phyloP scores from a whole-genome alignment of 2,797 vertebrate genomes.

The Gorsachius magnificus region DNA sequence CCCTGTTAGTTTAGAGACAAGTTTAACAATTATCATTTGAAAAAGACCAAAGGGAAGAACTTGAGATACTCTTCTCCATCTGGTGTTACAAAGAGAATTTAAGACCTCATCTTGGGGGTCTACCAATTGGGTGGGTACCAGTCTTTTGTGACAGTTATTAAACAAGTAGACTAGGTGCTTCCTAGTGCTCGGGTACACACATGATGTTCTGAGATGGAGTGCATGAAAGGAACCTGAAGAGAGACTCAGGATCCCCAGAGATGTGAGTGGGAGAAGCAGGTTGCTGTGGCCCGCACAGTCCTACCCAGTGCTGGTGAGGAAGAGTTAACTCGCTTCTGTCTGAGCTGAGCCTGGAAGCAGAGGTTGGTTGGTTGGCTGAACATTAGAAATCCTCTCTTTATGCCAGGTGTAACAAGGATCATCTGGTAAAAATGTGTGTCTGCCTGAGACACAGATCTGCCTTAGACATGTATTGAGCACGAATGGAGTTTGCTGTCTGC shows the following conservation, averaged over 20 bases:
- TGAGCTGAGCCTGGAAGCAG: not conserved
- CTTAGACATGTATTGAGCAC: constrained; percentile 36
- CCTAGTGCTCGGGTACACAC: not conserved
- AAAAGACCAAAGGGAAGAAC: not conserved
- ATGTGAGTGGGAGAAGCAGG: not conserved
- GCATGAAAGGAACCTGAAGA: not conserved
- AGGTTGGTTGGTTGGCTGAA: constrained; percentile 13
- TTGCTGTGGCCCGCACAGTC: not conserved
- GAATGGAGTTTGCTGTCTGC: constrained; percentile 45
- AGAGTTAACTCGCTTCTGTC: constrained; percentile 18
- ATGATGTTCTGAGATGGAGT: not conserved
- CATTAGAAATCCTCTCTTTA: constrained; percentile 15
- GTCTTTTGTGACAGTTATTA: not conserved
- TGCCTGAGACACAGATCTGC: constrained; percentile 17
- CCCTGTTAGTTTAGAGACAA: not conserved
- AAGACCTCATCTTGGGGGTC: not conserved
- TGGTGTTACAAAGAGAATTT: not conserved
- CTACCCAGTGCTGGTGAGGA: not conserved
- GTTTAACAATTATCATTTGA: not conserved
- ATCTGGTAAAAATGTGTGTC: constrained; percentile 50
- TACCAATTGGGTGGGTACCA: not conserved
- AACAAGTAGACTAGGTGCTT: not conserved
- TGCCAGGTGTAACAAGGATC: constrained; percentile 51
- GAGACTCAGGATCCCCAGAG: not conserved
- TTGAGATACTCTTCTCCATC: not conserved